Percentiles rank a stretch among this genome's conserved stretches.
Conservation (phyloP, 2,888 invertebrate species). For the Tenthredo mesomela region DNA sequence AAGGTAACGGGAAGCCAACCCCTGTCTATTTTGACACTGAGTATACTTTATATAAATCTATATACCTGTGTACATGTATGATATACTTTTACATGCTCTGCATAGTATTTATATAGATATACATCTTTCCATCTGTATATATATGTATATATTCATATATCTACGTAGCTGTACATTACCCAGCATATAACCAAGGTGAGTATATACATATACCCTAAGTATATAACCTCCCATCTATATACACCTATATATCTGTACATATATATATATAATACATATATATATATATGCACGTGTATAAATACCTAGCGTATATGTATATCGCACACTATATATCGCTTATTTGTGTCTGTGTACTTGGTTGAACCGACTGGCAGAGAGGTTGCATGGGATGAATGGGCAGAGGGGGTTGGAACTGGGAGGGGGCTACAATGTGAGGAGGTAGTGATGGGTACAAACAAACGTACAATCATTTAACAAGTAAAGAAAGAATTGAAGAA, state of each 20-base stretch:
- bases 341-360: constrained; percentile 68
- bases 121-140: constrained; percentile 51
- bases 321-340: background rate
- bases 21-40: constrained; percentile 42
- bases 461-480: background rate
- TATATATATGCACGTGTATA: constrained; percentile 51
- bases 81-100: constrained; percentile 16
- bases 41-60: constrained; percentile 50
- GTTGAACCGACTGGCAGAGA: constrained; percentile 73
- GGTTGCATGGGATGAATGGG: constrained; percentile 52
- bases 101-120: constrained; percentile 45
- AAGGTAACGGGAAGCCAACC: background rate
- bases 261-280: too few species aligned
- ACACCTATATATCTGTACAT: too few species aligned
- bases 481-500: background rate
- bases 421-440: constrained; percentile 42
- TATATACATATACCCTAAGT: background rate
- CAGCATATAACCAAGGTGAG: background rate
- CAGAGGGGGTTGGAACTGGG: constrained; percentile 27
- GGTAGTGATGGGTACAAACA: constrained; percentile 66
- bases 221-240: background rate
- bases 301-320: background rate
- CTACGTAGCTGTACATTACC: background rate
- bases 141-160: constrained; percentile 38
- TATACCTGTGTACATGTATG: constrained; percentile 48